These are phyloP conservation scores for Amazona guildingii DNA, from an alignment of 2,113 vertebrate genomes.

Conservation along the genomic window DNA sequence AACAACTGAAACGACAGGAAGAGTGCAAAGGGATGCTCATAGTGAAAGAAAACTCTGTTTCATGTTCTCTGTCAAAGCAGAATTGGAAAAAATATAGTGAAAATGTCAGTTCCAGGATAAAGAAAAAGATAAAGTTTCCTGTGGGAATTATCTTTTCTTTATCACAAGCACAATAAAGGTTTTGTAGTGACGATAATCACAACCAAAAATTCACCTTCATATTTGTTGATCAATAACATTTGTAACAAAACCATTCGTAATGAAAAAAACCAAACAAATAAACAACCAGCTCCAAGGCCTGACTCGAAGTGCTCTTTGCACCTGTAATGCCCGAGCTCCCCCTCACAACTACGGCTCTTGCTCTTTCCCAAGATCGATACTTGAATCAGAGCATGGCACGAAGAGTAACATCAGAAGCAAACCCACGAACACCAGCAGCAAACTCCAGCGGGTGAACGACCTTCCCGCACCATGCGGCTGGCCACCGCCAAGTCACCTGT, in stretches of 20 bases:
- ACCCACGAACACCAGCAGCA: not conserved
- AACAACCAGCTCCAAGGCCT: accelerated
- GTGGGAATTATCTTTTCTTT: not conserved
- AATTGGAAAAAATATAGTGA: not conserved
- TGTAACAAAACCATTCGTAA: no score
- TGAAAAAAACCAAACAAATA: not conserved
- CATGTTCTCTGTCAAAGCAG: not conserved
- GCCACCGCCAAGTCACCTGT: not conserved
- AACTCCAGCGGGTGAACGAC: not conserved
- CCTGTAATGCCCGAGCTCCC: not conserved
- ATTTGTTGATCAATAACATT: not conserved
- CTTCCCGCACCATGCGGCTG: accelerated
- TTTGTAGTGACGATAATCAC: accelerated
- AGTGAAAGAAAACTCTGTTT: not conserved
- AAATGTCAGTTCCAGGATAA: not conserved
- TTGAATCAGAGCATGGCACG: accelerated
- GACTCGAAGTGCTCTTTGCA: not conserved
- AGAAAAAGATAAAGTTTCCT: not conserved
- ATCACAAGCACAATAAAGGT: accelerated
- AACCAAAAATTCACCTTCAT: not conserved
- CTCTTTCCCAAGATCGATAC: accelerated
- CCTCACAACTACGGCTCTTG: accelerated
- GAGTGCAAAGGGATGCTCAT: not conserved
- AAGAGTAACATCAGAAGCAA: not conserved
- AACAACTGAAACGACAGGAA: not conserved